A percentile compares a stretch with the other conserved stretches of the same genome.
These are phyloP conservation scores for Microctonus hyperodae DNA, from an alignment of 2,888 invertebrate genomes.

Conservation along the genomic window DNA sequence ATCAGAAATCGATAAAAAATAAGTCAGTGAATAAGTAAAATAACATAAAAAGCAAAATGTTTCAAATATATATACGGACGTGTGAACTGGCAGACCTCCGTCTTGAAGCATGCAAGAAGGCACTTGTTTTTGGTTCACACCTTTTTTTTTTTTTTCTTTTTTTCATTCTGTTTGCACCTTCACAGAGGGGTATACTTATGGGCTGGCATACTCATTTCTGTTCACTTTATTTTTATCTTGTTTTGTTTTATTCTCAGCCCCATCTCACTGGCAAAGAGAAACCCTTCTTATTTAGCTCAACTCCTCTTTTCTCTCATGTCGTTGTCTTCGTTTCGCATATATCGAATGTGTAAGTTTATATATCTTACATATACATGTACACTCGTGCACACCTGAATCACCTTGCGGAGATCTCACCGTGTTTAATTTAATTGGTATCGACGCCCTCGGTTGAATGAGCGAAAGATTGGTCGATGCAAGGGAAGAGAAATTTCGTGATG, in stretches of 20 bases:
- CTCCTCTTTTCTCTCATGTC: constrained; percentile 36
- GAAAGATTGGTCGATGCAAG: constrained; percentile 9
- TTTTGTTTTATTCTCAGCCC: constrained; percentile 45
- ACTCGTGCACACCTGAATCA: constrained; percentile 16
- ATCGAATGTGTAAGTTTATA: neutral
- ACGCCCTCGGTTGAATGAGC: constrained; percentile 52
- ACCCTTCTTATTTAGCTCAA: constrained; percentile 48
- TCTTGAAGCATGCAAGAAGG: constrained; percentile 41
- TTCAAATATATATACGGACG: constrained; percentile 44
- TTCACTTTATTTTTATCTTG: neutral
- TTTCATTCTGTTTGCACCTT: constrained; percentile 56
- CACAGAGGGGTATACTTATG: constrained; percentile 57
- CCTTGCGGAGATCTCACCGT: constrained; percentile 45
- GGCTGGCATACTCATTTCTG: constrained; percentile 50
- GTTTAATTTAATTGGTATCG: constrained; percentile 60
- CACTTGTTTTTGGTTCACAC: constrained; percentile 48
- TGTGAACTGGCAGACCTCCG: constrained; percentile 55
- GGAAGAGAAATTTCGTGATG: constrained; percentile 14
- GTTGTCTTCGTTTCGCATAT: constrained; percentile 22
- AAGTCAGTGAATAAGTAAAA: neutral
- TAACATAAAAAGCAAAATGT: neutral
- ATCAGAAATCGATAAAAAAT: neutral
- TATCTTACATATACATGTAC: neutral
- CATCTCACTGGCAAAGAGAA: constrained; percentile 27
- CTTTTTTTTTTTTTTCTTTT: no score